Conservation (phyloP, 2,888 invertebrate species). For the Synanthedon vespiformis region DNA sequence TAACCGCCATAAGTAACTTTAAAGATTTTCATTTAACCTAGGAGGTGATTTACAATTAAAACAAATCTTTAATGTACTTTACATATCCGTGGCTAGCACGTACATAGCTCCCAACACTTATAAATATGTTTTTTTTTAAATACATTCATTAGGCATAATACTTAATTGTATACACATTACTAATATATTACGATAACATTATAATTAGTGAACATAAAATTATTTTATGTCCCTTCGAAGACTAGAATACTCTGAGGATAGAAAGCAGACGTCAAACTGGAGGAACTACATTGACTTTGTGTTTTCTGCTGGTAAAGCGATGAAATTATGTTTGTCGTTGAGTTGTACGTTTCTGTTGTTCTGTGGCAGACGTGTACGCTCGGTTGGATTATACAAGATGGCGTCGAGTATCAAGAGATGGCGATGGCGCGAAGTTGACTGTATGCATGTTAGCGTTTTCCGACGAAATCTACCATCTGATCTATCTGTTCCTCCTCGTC, state of each 20-base stretch:
- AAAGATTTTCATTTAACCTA: conserved; percentile 19
- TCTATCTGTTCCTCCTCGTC: conserved; percentile 82
- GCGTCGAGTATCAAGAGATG: conserved; percentile 17
- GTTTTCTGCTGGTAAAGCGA: conserved; percentile 50
- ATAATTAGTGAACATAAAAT: conserved; percentile 59
- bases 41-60: conserved; percentile 41
- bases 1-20: conserved; percentile 22
- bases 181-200: conserved; percentile 51
- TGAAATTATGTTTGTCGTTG: conserved; percentile 19
- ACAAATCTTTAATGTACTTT: conserved; percentile 52
- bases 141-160: conserved; percentile 40
- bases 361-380: conserved; percentile 26
- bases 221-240: conserved; percentile 55
- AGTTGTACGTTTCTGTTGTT: conserved; percentile 18
- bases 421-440: conserved; percentile 34
- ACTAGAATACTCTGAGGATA: conserved; percentile 71
- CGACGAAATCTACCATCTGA: conserved; percentile 84
- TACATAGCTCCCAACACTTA: conserved; percentile 49
- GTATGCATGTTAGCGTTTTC: conserved; percentile 64
- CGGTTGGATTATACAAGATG: conserved; percentile 33
- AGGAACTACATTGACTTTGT: conserved; percentile 38
- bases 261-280: conserved; percentile 59
- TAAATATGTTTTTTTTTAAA: conserved; percentile 22
- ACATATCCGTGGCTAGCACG: conserved; percentile 39
- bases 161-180: conserved; percentile 42